A percentile compares a stretch with the other conserved stretches of the same genome.
These are phyloP conservation scores for Tridacna crocea DNA, from an alignment of 2,888 invertebrate species.

Conservation along the genomic window DNA sequence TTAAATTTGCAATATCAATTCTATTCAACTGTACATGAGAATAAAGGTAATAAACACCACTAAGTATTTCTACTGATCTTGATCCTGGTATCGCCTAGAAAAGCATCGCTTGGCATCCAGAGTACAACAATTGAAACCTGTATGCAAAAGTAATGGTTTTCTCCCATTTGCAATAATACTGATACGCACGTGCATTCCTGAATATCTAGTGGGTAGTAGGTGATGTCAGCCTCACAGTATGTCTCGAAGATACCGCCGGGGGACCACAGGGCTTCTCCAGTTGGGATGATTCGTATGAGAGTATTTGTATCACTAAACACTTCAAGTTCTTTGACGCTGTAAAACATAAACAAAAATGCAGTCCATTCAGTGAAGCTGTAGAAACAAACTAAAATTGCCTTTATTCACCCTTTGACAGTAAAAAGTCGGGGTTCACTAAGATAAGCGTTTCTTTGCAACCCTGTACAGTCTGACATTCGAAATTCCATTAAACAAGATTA, in stretches of 20 bases:
- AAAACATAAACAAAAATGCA: background rate
- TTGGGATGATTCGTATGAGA: constrained; percentile 39
- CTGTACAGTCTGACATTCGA: too few species aligned
- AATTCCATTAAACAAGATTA: too few species aligned
- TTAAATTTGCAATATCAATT: too few species aligned
- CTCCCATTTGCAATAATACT: background rate
- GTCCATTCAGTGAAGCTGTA: background rate
- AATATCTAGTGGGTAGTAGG: constrained; percentile 60
- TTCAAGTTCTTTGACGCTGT: constrained; percentile 45
- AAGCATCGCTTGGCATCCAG: too few species aligned
- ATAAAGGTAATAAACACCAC: too few species aligned
- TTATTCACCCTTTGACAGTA: background rate
- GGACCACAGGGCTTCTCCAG: constrained; percentile 46
- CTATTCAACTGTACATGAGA: too few species aligned
- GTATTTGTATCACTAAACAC: constrained; percentile 54
- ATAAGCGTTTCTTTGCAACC: background rate
- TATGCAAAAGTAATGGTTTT: too few species aligned
- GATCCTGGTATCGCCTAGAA: too few species aligned
- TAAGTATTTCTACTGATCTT: too few species aligned
- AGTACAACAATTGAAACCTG: too few species aligned
- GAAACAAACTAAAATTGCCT: background rate
- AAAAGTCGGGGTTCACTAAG: background rate
- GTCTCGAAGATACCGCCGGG: constrained; percentile 60
- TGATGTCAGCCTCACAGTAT: constrained; percentile 58
- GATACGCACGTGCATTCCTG: constrained; percentile 53